Evolutionary conservation across 1,140 invertebrate species (phyloP), one percentile per base, ranked within the genome.

Genomic region (Anthonomus grandis): DNA sequence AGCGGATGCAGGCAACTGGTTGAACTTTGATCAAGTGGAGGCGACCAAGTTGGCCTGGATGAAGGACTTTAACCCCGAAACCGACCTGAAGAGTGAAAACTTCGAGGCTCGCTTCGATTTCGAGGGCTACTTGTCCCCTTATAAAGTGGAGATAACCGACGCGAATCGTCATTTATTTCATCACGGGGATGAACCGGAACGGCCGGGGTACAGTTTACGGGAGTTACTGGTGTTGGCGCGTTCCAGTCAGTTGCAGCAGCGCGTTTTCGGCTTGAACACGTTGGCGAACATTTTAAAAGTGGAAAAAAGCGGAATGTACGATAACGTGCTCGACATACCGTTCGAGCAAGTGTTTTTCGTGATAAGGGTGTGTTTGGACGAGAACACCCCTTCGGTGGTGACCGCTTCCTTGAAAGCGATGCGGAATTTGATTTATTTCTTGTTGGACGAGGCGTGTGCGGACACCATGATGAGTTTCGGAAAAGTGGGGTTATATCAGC

Each of bases 121-220:
- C 70, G 76, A 78, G 70, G 86, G 87, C 6, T 79, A 84, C 51
- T 67, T 91, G 1, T 68, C 90, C 27, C 86, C 87, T 2, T 89
- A 85, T 57, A 68, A 74, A 2, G 74, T 79, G 13, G 82, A 87
- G 59, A 78, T 73, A 6, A 78, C 76, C 59, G 71, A 78, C 74
- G 69, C 82, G 15, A 80, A 82, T 23, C 69, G 82, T 48, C 85
- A 84, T 39, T 76, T 97, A 4, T 91, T 93, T 76, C 89, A 95
- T 75, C 93, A 97, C 74, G 93, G 92, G 1, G 87, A 93, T 64
- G 93, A 97, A 74, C 87, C 91, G 18, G 86, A 92, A 64, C 81
- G 92, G 66, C 86, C 93, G 13, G 93, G 93, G 0, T 97, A 96
- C 69, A 86, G 89, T 1, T 67, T 97, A 2, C 86, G 88, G 63